Evolutionary conservation across 2,888 invertebrate species (phyloP).

Genomic region (Brachypterus glaber): DNA sequence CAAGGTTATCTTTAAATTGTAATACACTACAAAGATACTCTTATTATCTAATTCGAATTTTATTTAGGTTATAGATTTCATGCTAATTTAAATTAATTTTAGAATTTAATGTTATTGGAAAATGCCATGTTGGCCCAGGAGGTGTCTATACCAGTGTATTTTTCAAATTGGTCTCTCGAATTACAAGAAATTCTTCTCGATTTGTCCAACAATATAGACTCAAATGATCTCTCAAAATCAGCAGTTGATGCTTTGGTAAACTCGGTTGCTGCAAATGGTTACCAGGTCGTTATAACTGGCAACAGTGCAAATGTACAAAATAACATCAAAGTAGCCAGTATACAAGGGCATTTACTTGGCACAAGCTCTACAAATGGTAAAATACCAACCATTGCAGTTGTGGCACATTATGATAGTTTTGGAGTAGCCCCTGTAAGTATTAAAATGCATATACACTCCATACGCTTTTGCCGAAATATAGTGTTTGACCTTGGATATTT

Average conservation of each 20-base stretch:
- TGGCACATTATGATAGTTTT: slow-evolving; percentile 88
- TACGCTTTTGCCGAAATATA: too few species aligned
- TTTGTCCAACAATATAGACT: slow-evolving; percentile 57
- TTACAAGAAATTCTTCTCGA: slow-evolving; percentile 67
- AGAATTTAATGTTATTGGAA: slow-evolving; percentile 72
- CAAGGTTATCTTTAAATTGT: too few species aligned
- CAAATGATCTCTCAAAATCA: slow-evolving; percentile 63
- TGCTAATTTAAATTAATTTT: slow-evolving; percentile 19
- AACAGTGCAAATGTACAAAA: slow-evolving; percentile 58
- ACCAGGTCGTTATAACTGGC: slow-evolving; percentile 80
- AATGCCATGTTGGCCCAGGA: slow-evolving; percentile 73
- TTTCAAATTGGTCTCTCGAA: slow-evolving; percentile 65
- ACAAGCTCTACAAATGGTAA: slow-evolving; percentile 51
- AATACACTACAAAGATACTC: background rate
- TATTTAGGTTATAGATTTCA: too few species aligned
- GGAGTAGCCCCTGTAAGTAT: slow-evolving; percentile 81
- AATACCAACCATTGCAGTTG: slow-evolving; percentile 75
- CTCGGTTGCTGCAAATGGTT: slow-evolving; percentile 88
- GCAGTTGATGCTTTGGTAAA: slow-evolving; percentile 76
- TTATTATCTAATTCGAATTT: too few species aligned
- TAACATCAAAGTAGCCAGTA: slow-evolving; percentile 76
- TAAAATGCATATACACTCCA: too few species aligned
- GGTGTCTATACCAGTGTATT: slow-evolving; percentile 78
- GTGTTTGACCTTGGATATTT: too few species aligned
- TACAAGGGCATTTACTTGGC: slow-evolving; percentile 76